Conservation (phyloP, 2,797 vertebrate species). For the Epinephelus awoara region DNA sequence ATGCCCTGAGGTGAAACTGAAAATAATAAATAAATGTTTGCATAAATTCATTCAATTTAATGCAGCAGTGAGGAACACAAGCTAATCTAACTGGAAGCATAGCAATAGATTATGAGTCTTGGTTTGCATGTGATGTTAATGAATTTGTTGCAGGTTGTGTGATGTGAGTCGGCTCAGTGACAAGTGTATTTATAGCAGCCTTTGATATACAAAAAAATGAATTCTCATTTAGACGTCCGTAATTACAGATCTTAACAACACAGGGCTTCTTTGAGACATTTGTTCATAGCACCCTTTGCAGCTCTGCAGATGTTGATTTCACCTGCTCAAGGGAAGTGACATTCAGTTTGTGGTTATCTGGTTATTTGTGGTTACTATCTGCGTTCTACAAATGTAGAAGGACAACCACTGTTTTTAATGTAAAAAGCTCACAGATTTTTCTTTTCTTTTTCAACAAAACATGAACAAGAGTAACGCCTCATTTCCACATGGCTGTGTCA, state of each 20-base stretch:
- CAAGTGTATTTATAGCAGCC: constrained; percentile 64
- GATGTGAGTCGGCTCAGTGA: constrained; percentile 51
- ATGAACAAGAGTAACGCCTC: too few relatives aligned
- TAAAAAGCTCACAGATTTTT: background rate
- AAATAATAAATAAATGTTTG: background rate
- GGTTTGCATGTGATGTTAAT: constrained; percentile 37
- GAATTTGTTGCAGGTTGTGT: constrained; percentile 63
- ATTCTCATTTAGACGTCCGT: constrained; percentile 64
- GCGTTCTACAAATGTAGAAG: background rate
- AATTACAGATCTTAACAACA: constrained; percentile 51
- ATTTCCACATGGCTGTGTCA: too few relatives aligned
- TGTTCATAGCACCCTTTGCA: constrained; percentile 7
- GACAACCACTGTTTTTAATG: background rate
- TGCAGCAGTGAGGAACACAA: constrained; percentile 1
- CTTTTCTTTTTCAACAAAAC: too few relatives aligned
- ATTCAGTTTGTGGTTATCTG: background rate
- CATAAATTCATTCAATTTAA: constrained; percentile 6
- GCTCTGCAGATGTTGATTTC: constrained; percentile 22
- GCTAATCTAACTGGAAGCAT: constrained; percentile 6
- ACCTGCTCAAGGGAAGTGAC: background rate
- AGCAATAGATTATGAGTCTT: background rate
- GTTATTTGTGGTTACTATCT: background rate
- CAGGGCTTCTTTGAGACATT: constrained; percentile 18
- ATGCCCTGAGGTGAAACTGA: background rate
- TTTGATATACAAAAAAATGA: constrained; percentile 72